These are phyloP conservation scores for Lepidurus couesii DNA, from an alignment of 1,140 invertebrate genomes.

Conservation along the genomic window DNA sequence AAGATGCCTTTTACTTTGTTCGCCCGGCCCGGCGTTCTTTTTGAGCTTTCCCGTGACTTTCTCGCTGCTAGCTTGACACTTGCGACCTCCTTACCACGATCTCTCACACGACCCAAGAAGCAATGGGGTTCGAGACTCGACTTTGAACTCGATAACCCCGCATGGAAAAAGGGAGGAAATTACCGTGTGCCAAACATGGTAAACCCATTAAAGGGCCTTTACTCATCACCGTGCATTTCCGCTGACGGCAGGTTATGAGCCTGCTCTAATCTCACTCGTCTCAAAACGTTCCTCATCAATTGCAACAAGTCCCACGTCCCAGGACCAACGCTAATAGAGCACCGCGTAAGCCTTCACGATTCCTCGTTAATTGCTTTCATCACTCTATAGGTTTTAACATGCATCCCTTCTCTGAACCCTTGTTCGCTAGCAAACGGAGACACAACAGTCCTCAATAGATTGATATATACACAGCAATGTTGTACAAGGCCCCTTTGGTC, in stretches of 20 bases:
- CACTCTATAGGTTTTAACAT: not conserved
- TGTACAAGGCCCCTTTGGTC: not conserved
- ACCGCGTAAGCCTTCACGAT: not conserved
- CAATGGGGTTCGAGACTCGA: not conserved
- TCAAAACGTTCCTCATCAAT: not conserved
- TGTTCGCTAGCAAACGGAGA: not conserved
- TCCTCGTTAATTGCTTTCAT: not conserved
- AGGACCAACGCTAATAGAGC: not conserved
- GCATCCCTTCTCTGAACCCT: not conserved
- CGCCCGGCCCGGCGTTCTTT: too few species aligned
- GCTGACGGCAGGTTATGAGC: slow-evolving; percentile 17
- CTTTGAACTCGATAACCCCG: not conserved
- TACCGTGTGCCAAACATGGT: slow-evolving; percentile 15
- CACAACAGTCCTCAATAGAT: not conserved
- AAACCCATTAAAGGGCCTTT: not conserved
- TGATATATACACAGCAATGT: not conserved
- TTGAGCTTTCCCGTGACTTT: not conserved
- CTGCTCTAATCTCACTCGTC: not conserved
- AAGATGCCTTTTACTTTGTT: too few species aligned
- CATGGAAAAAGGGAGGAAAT: slow-evolving; percentile 5
- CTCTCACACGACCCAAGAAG: not conserved
- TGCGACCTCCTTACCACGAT: not conserved
- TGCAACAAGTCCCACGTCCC: too few species aligned
- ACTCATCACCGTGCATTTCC: slow-evolving; percentile 1
- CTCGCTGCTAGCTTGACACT: not conserved